These are phyloP conservation scores for Girardinichthys multiradiatus DNA, from an alignment of 2,113 vertebrate species.

Conservation along the genomic window DNA sequence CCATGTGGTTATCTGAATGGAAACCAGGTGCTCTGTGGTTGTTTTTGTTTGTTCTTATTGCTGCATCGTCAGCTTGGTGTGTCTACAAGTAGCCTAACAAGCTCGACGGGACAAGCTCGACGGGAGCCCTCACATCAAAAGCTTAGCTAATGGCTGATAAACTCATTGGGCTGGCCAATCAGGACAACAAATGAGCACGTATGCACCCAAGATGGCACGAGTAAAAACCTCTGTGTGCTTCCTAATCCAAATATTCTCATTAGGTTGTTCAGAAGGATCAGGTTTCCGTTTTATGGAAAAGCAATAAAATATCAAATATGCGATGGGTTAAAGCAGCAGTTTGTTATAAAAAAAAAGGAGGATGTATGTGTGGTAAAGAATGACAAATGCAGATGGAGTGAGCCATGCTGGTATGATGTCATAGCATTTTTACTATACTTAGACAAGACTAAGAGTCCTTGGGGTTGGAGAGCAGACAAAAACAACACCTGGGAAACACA, in stretches of 20 bases:
- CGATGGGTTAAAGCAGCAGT: constrained; percentile 45
- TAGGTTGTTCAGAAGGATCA: constrained; percentile 55
- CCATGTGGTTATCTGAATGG: constrained; percentile 50
- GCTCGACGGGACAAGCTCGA: constrained; percentile 66
- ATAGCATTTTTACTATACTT: constrained; percentile 19
- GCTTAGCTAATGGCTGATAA: constrained; percentile 57
- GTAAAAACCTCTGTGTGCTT: constrained; percentile 20
- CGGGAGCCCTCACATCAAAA: constrained; percentile 67
- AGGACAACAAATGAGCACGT: constrained; percentile 46
- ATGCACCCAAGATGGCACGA: constrained; percentile 22
- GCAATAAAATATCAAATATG: constrained; percentile 61
- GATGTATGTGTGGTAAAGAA: constrained; percentile 42
- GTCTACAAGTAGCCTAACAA: constrained; percentile 53
- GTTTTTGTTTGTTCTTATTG: constrained; percentile 29
- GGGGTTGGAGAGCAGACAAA: background rate
- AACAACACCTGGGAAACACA: constrained; percentile 6
- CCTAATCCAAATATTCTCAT: constrained; percentile 44
- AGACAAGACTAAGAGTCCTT: constrained; percentile 20
- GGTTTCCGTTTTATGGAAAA: constrained; percentile 56
- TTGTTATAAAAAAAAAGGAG: constrained; percentile 39
- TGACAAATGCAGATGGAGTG: constrained; percentile 56
- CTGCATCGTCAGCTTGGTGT: constrained; percentile 66
- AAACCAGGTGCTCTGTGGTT: constrained; percentile 68
- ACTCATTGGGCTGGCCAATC: constrained; percentile 37
- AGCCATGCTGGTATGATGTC: constrained; percentile 44